Conservation (phyloP, 1,140 invertebrate species). For the Zophobas atratus region DNA sequence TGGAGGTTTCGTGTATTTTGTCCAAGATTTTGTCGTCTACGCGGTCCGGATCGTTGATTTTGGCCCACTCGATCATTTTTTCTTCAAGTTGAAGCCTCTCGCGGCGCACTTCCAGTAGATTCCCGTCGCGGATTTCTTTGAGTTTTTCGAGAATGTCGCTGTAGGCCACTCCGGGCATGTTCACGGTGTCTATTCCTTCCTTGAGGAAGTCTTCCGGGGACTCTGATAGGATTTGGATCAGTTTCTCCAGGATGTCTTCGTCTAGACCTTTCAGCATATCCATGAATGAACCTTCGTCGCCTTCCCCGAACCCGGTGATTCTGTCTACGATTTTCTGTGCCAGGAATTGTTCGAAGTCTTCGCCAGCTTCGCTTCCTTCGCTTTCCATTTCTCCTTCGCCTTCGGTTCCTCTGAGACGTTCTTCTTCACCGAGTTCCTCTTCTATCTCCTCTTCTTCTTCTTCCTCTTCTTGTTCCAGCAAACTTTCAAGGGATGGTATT, state of each 20-base stretch:
- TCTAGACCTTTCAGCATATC: conserved; percentile 39
- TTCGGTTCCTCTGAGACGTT: background rate
- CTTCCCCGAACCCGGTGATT: conserved; percentile 17
- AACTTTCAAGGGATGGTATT: conserved; percentile 50
- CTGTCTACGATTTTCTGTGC: conserved; percentile 17
- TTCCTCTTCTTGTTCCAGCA: conserved; percentile 26
- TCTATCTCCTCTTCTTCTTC: conserved; percentile 45
- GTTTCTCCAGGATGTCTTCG: conserved; percentile 47
- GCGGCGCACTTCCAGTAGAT: background rate
- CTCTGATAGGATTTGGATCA: conserved; percentile 51
- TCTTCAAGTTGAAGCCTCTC: conserved; percentile 53
- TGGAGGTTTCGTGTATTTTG: conserved; percentile 56
- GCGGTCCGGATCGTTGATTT: conserved; percentile 54
- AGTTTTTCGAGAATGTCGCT: conserved; percentile 53
- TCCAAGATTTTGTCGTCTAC: conserved; percentile 54
- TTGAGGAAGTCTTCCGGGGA: conserved; percentile 52
- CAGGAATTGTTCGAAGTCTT: conserved; percentile 40
- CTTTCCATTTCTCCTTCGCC: conserved; percentile 30
- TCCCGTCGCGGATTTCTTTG: conserved; percentile 38
- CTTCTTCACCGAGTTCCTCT: conserved; percentile 40
- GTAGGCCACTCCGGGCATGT: conserved; percentile 53
- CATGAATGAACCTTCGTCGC: conserved; percentile 47
- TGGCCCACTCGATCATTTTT: conserved; percentile 58
- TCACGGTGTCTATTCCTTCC: conserved; percentile 42
- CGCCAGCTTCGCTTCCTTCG: conserved; percentile 37